Conservation (phyloP, 2,797 vertebrate species). For the Mus spretus region DNA sequence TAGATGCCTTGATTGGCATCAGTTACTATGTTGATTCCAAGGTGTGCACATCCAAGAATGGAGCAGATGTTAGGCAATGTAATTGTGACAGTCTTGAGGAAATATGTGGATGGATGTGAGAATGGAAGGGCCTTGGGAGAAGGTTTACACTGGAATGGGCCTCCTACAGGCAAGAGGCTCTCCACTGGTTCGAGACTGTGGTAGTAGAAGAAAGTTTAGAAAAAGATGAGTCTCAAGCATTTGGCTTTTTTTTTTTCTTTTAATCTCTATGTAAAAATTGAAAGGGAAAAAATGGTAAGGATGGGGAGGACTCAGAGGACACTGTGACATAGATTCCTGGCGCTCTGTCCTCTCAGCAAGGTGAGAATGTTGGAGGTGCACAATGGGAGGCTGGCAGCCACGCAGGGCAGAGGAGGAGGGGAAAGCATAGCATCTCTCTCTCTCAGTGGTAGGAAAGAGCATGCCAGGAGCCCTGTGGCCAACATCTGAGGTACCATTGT, state of each 20-base stretch:
- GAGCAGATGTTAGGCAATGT: too few relatives aligned
- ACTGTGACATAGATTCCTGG: background rate
- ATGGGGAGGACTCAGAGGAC: background rate
- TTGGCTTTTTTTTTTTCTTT: background rate
- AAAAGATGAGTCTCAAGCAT: background rate
- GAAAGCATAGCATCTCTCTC: background rate
- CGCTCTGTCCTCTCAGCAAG: background rate
- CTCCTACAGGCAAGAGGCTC: background rate
- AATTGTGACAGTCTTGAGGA: background rate
- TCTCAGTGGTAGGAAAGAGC: background rate
- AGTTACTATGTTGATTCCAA: background rate
- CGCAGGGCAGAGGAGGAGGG: too few relatives aligned
- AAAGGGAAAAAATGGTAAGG: background rate
- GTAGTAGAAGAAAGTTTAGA: background rate
- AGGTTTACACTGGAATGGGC: rapidly evolving
- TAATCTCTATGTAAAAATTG: background rate
- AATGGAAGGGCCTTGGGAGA: background rate
- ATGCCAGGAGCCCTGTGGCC: background rate
- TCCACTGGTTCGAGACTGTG: too few relatives aligned
- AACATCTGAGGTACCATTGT: slow-evolving; percentile 64
- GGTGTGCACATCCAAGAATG: background rate
- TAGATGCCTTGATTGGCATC: background rate
- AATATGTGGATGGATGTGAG: too few relatives aligned
- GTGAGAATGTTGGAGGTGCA: background rate
- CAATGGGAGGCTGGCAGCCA: background rate